phyloP scores from a whole-genome alignment of 2,113 vertebrate genomes.

The Mormyrus iriodes region DNA sequence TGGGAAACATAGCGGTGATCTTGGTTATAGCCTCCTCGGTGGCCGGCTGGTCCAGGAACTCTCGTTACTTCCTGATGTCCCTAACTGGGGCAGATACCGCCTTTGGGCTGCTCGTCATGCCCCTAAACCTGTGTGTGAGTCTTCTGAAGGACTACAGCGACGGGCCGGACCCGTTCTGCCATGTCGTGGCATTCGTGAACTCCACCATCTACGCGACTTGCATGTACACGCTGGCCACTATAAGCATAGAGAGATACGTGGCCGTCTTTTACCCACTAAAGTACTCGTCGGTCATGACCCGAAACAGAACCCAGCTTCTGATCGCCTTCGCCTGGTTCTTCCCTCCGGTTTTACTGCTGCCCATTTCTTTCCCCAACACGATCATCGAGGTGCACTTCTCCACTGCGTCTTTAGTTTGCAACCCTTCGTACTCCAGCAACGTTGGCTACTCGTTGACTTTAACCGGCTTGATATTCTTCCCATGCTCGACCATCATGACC shows the following conservation, averaged over 20 bases:
- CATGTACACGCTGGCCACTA: constrained; percentile 70
- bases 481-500: constrained; percentile 68
- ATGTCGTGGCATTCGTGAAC: constrained; percentile 67
- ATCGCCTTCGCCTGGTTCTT: constrained; percentile 69
- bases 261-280: constrained; percentile 71
- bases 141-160: constrained; percentile 56
- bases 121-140: constrained; percentile 69
- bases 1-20: constrained; percentile 69
- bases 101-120: constrained; percentile 71
- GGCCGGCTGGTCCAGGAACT: constrained; percentile 71
- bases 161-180: constrained; percentile 61
- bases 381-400: constrained; percentile 72
- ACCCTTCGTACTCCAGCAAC: constrained; percentile 70
- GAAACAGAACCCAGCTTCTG: constrained; percentile 51
- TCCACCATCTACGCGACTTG: constrained; percentile 66
- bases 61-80: constrained; percentile 68
- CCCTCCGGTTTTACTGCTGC: constrained; percentile 59
- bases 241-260: constrained; percentile 70
- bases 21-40: constrained; percentile 68
- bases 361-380: constrained; percentile 60
- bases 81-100: constrained; percentile 70
- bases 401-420: constrained; percentile 68
- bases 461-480: constrained; percentile 68
- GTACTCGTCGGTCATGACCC: constrained; percentile 61
- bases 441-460: constrained; percentile 60